Evolutionary conservation across 2,113 vertebrate genomes (phyloP).

Genomic region (Podarcis cretensis): DNA sequence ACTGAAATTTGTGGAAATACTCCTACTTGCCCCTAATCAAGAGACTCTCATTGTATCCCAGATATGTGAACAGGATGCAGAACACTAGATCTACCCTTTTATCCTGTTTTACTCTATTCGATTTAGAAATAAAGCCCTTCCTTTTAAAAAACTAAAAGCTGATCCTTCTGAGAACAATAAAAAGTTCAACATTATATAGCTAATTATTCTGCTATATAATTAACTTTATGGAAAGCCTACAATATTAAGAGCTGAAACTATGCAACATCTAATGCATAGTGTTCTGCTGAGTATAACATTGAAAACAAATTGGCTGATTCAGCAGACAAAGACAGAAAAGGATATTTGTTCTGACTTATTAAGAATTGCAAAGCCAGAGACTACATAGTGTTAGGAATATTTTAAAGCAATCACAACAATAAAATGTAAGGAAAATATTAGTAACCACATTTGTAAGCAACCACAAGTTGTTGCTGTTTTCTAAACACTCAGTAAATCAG

Average conservation of each 20-base stretch:
- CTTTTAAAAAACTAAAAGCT: background rate
- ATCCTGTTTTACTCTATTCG: background rate
- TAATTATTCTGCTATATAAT: slow-evolving; percentile 6
- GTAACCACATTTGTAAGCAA: background rate
- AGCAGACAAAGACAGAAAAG: background rate
- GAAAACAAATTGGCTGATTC: slow-evolving; percentile 6
- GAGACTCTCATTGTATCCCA: background rate
- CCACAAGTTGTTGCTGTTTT: background rate
- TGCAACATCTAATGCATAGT: background rate
- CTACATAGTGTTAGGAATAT: background rate
- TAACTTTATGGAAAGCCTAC: background rate
- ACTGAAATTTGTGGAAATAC: background rate
- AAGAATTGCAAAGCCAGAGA: background rate
- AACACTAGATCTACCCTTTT: background rate
- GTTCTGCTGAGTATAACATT: background rate
- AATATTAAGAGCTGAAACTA: background rate
- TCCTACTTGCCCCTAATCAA: background rate
- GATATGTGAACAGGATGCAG: background rate
- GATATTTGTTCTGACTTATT: background rate
- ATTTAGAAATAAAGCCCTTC: background rate
- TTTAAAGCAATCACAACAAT: background rate
- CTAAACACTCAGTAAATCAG: background rate
- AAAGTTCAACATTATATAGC: background rate
- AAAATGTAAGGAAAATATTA: background rate
- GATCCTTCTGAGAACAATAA: background rate